A percentile compares a stretch with the other conserved stretches of the same genome.
These are phyloP conservation scores for Rhamnusium bicolor DNA, from an alignment of 2,888 invertebrate genomes.

Conservation along the genomic window DNA sequence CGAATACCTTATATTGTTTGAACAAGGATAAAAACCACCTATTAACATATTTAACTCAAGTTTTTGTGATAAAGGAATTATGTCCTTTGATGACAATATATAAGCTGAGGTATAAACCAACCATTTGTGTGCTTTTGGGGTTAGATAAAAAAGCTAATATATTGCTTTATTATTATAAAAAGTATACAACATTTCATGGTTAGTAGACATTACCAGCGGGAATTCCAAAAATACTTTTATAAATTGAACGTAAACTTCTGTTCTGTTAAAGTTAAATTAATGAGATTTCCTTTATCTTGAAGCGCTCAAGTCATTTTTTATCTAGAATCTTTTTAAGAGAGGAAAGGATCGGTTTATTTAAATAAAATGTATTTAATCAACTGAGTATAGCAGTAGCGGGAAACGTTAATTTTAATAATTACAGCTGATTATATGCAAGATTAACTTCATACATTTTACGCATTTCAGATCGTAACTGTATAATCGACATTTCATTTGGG, in stretches of 20 bases:
- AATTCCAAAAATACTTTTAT: not conserved
- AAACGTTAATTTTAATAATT: not conserved
- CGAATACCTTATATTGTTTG: not conserved
- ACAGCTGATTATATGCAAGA: no score
- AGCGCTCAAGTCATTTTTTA: not conserved
- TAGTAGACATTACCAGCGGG: not conserved
- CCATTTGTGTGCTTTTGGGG: not conserved
- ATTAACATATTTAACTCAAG: not conserved
- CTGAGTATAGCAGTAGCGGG: not conserved
- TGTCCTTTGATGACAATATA: not conserved
- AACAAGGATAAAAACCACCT: not conserved
- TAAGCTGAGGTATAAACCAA: not conserved
- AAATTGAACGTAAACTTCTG: constrained; percentile 1
- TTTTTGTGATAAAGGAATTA: constrained; percentile 1
- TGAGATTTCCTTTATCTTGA: not conserved
- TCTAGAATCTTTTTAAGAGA: not conserved
- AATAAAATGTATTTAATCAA: not conserved
- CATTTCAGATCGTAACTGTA: no score
- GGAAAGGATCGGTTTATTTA: not conserved
- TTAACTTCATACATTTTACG: no score
- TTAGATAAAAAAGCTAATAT: not conserved
- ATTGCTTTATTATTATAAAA: not conserved
- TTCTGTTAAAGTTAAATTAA: constrained; percentile 21
- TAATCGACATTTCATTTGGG: no score
- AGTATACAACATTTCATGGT: not conserved